Evolutionary conservation across 1,140 invertebrate species (phyloP).

Genomic region (Hormaphis cornu): DNA sequence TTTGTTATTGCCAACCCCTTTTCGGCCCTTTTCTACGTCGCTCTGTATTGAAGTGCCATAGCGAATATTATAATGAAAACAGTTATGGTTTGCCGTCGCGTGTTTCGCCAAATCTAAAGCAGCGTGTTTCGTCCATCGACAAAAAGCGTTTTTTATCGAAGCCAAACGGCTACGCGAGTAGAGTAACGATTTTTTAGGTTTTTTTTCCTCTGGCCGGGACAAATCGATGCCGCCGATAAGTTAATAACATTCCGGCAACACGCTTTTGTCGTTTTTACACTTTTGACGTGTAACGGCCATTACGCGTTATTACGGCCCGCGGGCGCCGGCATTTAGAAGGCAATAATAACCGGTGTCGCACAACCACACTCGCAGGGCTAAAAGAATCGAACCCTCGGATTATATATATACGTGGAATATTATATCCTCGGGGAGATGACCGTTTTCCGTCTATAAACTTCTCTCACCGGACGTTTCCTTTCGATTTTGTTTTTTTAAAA

Average conservation of each 20-base stretch:
- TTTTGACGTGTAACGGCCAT: not conserved
- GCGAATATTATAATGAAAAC: no score
- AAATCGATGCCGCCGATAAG: constrained; percentile 25
- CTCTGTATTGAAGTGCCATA: no score
- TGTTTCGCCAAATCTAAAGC: no score
- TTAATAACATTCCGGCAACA: constrained; percentile 23
- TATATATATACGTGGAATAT: not conserved
- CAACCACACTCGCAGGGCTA: not conserved
- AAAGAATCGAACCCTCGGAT: constrained; percentile 1
- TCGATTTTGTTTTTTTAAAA: not conserved
- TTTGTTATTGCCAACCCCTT: no score
- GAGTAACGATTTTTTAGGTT: no score
- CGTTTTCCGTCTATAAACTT: constrained; percentile 15
- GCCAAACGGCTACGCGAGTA: no score
- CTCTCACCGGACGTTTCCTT: not conserved
- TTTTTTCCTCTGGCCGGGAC: not conserved
- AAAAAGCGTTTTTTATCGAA: no score
- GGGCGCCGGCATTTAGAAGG: constrained; percentile 19
- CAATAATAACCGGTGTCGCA: constrained; percentile 21
- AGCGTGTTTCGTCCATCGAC: no score
- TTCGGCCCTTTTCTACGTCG: no score
- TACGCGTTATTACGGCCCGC: constrained; percentile 16
- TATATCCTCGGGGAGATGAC: constrained; percentile 25
- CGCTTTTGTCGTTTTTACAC: constrained; percentile 5
- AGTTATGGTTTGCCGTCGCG: no score